phyloP scores from a whole-genome alignment of 2,797 vertebrate genomes.

The Pangasius djambal region DNA sequence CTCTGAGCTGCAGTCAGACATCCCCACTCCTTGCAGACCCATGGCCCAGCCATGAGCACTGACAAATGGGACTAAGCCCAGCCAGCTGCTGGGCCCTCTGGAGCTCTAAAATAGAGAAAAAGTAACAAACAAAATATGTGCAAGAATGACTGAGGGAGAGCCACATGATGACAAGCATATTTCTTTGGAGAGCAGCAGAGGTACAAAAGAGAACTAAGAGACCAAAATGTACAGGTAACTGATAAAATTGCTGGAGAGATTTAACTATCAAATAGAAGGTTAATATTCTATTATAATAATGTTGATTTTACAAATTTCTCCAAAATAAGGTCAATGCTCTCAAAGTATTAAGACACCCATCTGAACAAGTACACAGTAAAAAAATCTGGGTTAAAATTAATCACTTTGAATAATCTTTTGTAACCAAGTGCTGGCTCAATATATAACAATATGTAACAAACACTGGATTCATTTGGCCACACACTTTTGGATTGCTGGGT shows the following conservation, averaged over 20 bases:
- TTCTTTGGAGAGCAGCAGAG: too few relatives aligned
- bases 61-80: slow-evolving; percentile 51
- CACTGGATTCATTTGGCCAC: too few relatives aligned
- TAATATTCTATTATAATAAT: background rate
- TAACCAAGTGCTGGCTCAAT: too few relatives aligned
- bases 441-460: too few relatives aligned
- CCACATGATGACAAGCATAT: background rate
- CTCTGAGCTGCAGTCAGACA: slow-evolving; percentile 68
- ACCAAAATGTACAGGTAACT: too few relatives aligned
- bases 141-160: background rate
- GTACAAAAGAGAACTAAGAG: too few relatives aligned
- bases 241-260: too few relatives aligned
- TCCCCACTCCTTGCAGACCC: slow-evolving; percentile 67
- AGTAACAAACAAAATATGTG: background rate
- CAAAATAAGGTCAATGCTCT: background rate
- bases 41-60: slow-evolving; percentile 69
- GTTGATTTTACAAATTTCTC: background rate
- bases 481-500: too few relatives aligned
- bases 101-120: slow-evolving; percentile 50
- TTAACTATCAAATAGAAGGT: background rate
- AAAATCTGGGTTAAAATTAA: too few relatives aligned
- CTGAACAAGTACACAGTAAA: too few relatives aligned
- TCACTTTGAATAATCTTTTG: too few relatives aligned
- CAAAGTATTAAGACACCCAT: too few relatives aligned
- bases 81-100: slow-evolving; percentile 50